Conservation (phyloP, 2,888 invertebrate species). For the Nematopogon swammerdamellus region DNA sequence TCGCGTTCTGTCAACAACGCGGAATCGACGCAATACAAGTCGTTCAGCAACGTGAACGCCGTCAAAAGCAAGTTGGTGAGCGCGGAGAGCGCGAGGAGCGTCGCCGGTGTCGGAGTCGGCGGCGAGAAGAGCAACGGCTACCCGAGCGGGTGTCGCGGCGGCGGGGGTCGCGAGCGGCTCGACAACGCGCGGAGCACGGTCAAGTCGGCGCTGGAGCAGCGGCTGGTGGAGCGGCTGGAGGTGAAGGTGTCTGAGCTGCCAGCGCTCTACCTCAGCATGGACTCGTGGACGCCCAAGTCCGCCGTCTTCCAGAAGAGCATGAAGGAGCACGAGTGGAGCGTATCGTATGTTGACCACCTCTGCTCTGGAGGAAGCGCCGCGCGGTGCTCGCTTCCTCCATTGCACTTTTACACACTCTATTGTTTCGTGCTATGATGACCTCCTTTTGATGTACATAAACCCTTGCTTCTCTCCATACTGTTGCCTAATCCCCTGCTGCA, state of each 20-base stretch:
- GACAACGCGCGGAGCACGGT: constrained; percentile 41
- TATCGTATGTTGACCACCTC: constrained; percentile 42
- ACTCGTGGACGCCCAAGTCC: constrained; percentile 74
- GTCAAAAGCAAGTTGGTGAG: constrained; percentile 49
- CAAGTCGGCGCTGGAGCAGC: constrained; percentile 42
- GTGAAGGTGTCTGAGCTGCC: constrained; percentile 59
- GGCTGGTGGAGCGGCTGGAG: constrained; percentile 49
- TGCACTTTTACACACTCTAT: too few species aligned
- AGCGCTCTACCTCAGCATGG: constrained; percentile 67
- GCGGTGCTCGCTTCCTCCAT: too few species aligned
- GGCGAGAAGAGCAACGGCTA: constrained; percentile 44
- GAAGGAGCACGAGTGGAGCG: constrained; percentile 56
- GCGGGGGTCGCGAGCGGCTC: constrained; percentile 21
- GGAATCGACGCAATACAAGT: constrained; percentile 50
- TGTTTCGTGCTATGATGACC: too few species aligned
- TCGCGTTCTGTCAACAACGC: constrained; percentile 28
- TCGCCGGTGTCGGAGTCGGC: constrained; percentile 45
- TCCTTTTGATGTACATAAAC: too few species aligned
- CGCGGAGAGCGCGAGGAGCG: constrained; percentile 49
- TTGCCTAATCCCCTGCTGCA: too few species aligned
- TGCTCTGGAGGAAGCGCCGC: background rate
- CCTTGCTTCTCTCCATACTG: too few species aligned
- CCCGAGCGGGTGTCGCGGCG: constrained; percentile 32
- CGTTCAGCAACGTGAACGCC: constrained; percentile 47
- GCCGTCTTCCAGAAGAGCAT: constrained; percentile 53